Evolutionary conservation across 2,888 invertebrate species (phyloP).

Genomic region (Agrotis ipsilon): DNA sequence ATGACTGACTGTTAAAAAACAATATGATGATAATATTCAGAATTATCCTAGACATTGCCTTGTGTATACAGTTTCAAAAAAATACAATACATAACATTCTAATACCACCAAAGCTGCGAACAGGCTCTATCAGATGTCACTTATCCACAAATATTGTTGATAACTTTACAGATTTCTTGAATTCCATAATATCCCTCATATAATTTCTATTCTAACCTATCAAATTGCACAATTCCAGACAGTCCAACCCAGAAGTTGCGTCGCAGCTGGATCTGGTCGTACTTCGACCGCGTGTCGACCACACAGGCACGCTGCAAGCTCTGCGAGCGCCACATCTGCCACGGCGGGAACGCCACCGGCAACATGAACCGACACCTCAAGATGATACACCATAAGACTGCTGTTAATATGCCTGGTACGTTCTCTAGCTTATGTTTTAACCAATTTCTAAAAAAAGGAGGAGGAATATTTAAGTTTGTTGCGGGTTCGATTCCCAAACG

Average conservation of each 20-base stretch:
- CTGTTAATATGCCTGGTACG: constrained; percentile 69
- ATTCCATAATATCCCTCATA: background rate
- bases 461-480: no score
- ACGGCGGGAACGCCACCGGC: constrained; percentile 88
- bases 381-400: constrained; percentile 84
- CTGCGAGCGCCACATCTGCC: constrained; percentile 84
- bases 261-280: constrained; percentile 88
- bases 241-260: constrained; percentile 72
- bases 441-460: no score
- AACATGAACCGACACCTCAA: constrained; percentile 89
- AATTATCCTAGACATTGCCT: background rate
- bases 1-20: background rate
- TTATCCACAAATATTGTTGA: no score
- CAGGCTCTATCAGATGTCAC: no score
- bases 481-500: no score
- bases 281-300: constrained; percentile 80
- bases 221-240: constrained; percentile 50
- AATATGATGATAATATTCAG: background rate
- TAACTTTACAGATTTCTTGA: background rate
- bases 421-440: constrained; percentile 29
- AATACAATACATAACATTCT: no score
- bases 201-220: background rate
- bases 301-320: constrained; percentile 86
- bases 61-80: background rate
- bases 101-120: no score